Percentiles rank a stretch among this genome's conserved stretches.
Evolutionary conservation across 2,888 invertebrate species (phyloP).

Genomic region (Lydus trimaculatus): DNA sequence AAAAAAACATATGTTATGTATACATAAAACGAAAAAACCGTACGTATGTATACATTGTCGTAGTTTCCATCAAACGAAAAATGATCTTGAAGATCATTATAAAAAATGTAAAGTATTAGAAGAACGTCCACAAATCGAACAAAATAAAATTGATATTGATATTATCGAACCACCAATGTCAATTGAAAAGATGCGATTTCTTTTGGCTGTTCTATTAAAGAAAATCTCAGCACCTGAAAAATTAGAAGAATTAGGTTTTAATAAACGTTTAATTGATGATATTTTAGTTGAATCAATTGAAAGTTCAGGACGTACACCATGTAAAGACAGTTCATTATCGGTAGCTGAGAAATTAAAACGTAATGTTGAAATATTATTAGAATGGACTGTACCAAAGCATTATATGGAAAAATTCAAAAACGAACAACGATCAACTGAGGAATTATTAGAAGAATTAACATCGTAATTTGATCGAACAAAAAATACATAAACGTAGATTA

Average conservation of each 20-base stretch:
- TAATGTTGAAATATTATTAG: slow-evolving; percentile 79
- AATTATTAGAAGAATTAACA: slow-evolving; percentile 78
- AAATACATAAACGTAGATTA: background rate
- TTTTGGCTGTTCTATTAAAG: slow-evolving; percentile 81
- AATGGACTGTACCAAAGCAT: slow-evolving; percentile 81
- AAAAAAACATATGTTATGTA: slow-evolving; percentile 87
- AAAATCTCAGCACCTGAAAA: slow-evolving; percentile 83
- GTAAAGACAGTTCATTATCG: slow-evolving; percentile 65
- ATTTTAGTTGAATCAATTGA: slow-evolving; percentile 80
- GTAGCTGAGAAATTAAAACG: slow-evolving; percentile 72
- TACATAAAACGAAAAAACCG: slow-evolving; percentile 80
- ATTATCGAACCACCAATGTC: slow-evolving; percentile 66
- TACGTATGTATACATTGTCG: slow-evolving; percentile 79
- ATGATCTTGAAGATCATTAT: slow-evolving; percentile 72
- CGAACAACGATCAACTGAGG: slow-evolving; percentile 79
- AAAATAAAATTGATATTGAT: slow-evolving; percentile 34
- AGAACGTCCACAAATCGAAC: slow-evolving; percentile 47
- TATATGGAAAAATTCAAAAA: slow-evolving; percentile 79
- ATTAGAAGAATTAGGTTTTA: slow-evolving; percentile 77
- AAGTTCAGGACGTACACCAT: slow-evolving; percentile 74
- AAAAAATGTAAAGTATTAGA: slow-evolving; percentile 59
- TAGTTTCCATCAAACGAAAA: slow-evolving; percentile 78
- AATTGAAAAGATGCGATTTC: slow-evolving; percentile 78
- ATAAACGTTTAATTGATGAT: slow-evolving; percentile 79
- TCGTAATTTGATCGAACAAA: slow-evolving; percentile 53